Evolutionary conservation across 2,888 invertebrate genomes (phyloP).

Genomic region (Rhopalosiphum nymphaeae): DNA sequence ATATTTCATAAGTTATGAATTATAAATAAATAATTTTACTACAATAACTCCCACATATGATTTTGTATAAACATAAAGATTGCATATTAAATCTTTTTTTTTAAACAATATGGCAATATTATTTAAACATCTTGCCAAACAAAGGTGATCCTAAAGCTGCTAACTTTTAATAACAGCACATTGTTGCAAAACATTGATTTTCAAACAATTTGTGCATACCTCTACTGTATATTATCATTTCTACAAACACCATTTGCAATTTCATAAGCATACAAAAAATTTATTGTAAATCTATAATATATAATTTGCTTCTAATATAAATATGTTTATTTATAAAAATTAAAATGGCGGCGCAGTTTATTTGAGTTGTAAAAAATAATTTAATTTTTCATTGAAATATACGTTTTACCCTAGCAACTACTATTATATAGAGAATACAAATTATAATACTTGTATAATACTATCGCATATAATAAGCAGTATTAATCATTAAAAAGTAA

Average conservation of each 20-base stretch:
- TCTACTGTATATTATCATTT: neutral
- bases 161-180: neutral
- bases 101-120: neutral
- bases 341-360: neutral
- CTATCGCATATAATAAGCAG: neutral
- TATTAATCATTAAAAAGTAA: neutral
- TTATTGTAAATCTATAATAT: neutral
- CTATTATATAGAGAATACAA: neutral
- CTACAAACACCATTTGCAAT: neutral
- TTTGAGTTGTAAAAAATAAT: neutral
- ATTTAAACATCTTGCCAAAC: neutral
- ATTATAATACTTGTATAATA: neutral
- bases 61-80: neutral
- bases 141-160: neutral
- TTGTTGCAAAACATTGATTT: neutral
- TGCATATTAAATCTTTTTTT: neutral
- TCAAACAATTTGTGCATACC: neutral
- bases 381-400: neutral
- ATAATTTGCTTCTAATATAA: neutral
- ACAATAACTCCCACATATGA: neutral
- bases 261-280: neutral
- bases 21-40: neutral
- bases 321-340: neutral
- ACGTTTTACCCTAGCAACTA: neutral
- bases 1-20: neutral